A percentile compares a stretch with the other conserved stretches of the same genome.
phyloP scores from a whole-genome alignment of 1,140 invertebrate genomes.

The Propsilocerus akamusi region DNA sequence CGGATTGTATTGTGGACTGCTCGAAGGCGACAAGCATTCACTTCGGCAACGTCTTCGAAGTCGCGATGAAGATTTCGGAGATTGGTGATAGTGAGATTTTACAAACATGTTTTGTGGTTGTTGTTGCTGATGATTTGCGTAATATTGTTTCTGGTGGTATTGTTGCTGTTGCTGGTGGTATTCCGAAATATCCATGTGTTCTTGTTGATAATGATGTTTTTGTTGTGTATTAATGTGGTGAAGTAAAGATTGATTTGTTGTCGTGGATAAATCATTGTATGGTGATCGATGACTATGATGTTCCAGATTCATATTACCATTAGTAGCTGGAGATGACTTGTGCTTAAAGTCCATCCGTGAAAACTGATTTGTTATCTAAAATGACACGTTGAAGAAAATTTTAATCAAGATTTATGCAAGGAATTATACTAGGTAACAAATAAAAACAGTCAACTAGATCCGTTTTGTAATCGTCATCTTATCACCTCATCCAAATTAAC shows the following conservation, averaged over 20 bases:
- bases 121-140: background rate
- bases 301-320: background rate
- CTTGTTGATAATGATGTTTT: background rate
- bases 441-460: background rate
- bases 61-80: background rate
- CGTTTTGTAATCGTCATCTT: background rate
- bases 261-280: no score
- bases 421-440: background rate
- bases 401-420: background rate
- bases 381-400: background rate
- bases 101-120: background rate
- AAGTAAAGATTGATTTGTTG: background rate
- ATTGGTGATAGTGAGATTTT: background rate
- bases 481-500: background rate
- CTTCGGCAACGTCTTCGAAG: background rate
- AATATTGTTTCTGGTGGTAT: background rate
- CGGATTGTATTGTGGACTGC: background rate
- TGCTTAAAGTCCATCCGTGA: constrained; percentile 1
- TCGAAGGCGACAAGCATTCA: background rate
- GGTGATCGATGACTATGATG: background rate
- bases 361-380: background rate
- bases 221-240: background rate
- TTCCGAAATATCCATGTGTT: no score
- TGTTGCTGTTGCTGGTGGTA: background rate
- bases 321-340: background rate